A percentile compares a stretch with the other conserved stretches of the same genome.
phyloP scores from a whole-genome alignment of 2,113 vertebrate species.

The Gila orcuttii region DNA sequence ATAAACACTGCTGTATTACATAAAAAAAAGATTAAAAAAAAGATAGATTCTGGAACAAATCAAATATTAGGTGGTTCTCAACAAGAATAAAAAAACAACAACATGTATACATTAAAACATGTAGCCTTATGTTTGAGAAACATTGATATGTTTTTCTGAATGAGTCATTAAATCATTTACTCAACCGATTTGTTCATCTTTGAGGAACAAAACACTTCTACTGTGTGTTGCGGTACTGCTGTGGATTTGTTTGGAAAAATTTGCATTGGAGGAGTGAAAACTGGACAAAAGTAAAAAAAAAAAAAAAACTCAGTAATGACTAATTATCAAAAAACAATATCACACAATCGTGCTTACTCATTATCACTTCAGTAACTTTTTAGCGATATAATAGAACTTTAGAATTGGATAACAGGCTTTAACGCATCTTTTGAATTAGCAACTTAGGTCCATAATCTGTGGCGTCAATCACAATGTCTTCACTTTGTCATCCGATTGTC shows the following conservation, averaged over 20 bases:
- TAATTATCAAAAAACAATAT: background rate
- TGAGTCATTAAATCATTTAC: background rate
- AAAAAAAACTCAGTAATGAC: no score
- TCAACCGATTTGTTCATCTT: background rate
- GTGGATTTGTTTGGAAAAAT: background rate
- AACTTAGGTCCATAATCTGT: background rate
- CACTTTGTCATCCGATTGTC: constrained; percentile 26
- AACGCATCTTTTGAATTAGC: background rate
- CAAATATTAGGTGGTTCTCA: no score
- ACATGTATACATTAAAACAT: no score
- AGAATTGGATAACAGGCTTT: background rate
- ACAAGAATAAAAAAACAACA: no score
- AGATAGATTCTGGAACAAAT: no score
- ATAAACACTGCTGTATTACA: no score
- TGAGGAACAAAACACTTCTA: background rate
- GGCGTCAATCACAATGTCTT: constrained; percentile 21
- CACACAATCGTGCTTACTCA: background rate
- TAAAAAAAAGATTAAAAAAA: no score
- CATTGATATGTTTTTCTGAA: background rate
- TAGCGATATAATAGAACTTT: background rate
- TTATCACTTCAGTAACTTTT: background rate
- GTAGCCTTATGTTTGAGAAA: background rate
- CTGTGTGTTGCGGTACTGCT: background rate
- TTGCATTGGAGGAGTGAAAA: background rate
- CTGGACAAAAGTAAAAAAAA: background rate